Conservation (phyloP, 92 coral and sea anemone genomes). For the Blastomussa wellsi region DNA sequence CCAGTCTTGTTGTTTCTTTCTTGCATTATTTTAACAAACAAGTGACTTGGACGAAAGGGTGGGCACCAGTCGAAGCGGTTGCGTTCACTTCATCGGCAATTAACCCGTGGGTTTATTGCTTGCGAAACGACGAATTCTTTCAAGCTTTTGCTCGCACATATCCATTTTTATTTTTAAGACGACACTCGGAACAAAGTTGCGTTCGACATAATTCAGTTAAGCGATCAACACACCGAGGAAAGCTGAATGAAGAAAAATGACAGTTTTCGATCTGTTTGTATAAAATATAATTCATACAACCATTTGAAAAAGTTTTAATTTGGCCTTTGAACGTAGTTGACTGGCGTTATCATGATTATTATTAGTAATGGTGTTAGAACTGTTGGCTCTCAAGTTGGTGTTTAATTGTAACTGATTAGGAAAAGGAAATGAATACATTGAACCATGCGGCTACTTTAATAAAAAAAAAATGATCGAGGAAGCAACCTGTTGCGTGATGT, state of each 20-base stretch:
- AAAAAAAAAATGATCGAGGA: no score
- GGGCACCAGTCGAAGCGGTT: not conserved
- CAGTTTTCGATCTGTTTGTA: not conserved
- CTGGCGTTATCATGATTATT: no score
- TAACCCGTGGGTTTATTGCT: not conserved
- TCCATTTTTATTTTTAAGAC: not conserved
- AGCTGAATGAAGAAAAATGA: not conserved
- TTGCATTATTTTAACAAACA: not conserved
- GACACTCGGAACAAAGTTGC: not conserved
- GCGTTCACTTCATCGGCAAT: not conserved
- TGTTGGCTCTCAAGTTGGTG: no score
- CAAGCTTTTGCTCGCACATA: not conserved
- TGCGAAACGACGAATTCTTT: not conserved
- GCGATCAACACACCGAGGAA: not conserved
- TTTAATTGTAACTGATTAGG: no score
- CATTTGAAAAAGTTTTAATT: no score
- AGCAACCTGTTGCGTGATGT: no score
- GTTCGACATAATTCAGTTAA: not conserved
- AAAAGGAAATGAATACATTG: no score
- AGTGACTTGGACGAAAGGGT: not conserved
- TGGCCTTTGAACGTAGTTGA: no score
- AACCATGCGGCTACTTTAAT: no score
- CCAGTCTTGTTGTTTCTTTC: not conserved
- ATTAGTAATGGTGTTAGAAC: no score
- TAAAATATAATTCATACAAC: no score